Evolutionary conservation across 2,888 invertebrate genomes (phyloP).

Genomic region (Yponomeuta cagnagella): DNA sequence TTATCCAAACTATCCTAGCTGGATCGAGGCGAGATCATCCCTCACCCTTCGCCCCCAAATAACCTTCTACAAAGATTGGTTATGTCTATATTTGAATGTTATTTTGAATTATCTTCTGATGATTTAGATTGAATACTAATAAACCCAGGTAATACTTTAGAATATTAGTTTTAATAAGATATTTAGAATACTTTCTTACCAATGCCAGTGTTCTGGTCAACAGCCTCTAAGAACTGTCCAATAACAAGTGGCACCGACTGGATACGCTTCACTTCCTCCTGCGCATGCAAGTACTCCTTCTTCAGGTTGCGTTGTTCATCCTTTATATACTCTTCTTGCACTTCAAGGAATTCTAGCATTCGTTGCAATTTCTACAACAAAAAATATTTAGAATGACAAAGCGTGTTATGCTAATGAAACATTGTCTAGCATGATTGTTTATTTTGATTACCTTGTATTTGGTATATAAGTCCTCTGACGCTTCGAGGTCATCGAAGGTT

Average conservation of each 20-base stretch:
- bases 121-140: no score
- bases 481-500: constrained; percentile 86
- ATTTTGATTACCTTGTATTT: constrained; percentile 87
- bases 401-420: not conserved
- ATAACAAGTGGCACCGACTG: constrained; percentile 99
- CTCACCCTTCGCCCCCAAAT: no score
- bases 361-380: constrained; percentile 89
- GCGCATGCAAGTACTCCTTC: constrained; percentile 99
- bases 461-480: constrained; percentile 93
- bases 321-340: constrained; percentile 99
- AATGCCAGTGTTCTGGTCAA: constrained; percentile 99
- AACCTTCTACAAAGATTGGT: no score
- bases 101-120: no score
- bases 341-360: constrained; percentile 97
- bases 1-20: no score
- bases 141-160: no score
- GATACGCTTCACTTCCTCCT: constrained; percentile 98
- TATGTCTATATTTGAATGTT: no score
- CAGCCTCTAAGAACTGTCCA: constrained; percentile 99
- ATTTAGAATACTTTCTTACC: constrained; percentile 34
- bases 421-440: not conserved
- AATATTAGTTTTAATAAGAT: no score
- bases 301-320: constrained; percentile 99
- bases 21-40: no score
- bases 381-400: not conserved